phyloP scores from a whole-genome alignment of 1,140 invertebrate genomes.

The Sipha flava region DNA sequence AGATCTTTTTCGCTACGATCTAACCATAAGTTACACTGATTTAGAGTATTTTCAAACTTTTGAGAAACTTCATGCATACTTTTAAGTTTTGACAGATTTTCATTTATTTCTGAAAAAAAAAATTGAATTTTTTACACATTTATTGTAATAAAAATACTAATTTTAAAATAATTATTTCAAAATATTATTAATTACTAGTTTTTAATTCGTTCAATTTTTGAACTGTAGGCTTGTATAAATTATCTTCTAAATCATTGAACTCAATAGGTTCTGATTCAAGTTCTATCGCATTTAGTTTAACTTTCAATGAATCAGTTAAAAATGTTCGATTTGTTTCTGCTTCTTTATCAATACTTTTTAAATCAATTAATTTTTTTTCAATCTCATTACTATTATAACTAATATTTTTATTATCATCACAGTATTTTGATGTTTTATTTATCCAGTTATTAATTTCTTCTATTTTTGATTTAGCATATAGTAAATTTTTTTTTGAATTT shows the following conservation, averaged over 20 bases:
- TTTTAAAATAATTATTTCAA: too few species aligned
- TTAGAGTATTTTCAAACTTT: neutral
- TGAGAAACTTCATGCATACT: neutral
- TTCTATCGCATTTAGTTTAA: slow-evolving; percentile 24
- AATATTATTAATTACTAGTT: neutral
- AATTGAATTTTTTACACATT: too few species aligned
- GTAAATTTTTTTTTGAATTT: slow-evolving; percentile 59
- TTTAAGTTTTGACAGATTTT: neutral
- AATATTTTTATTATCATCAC: neutral
- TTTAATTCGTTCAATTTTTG: neutral
- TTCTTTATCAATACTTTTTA: slow-evolving; percentile 62
- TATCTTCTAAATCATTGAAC: neutral
- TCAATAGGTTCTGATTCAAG: slow-evolving; percentile 17
- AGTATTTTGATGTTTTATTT: slow-evolving; percentile 51
- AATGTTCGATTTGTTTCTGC: slow-evolving; percentile 52
- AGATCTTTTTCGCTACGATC: slow-evolving; percentile 17
- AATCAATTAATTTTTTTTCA: slow-evolving; percentile 57
- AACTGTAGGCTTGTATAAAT: neutral
- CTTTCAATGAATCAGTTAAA: neutral
- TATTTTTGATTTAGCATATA: slow-evolving; percentile 57
- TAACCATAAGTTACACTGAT: slow-evolving; percentile 1
- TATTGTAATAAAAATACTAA: too few species aligned
- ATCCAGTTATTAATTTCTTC: slow-evolving; percentile 71
- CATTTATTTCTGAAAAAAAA: neutral
- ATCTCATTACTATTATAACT: slow-evolving; percentile 52